Percentiles rank a stretch among this genome's conserved stretches.
Evolutionary conservation across 2,797 vertebrate species (phyloP).

Genomic region (Salarias fasciatus): DNA sequence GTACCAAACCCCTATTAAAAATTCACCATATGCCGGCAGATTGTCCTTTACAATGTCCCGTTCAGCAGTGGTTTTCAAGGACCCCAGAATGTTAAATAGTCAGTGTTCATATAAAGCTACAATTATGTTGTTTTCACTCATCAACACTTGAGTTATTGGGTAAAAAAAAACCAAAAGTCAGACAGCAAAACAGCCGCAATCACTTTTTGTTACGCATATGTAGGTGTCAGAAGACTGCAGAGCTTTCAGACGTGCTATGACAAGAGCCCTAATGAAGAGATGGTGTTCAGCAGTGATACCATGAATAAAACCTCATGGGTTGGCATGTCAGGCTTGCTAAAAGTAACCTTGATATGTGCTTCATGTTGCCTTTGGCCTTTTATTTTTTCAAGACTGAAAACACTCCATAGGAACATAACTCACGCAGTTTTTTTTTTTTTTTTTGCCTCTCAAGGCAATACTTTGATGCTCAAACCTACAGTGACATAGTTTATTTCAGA

Average conservation of each 20-base stretch:
- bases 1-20: slow-evolving; percentile 17
- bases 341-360: slow-evolving; percentile 7
- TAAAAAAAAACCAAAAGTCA: background rate
- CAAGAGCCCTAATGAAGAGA: background rate
- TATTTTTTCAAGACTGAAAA: slow-evolving; percentile 3
- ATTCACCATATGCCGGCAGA: slow-evolving; percentile 4
- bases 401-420: background rate
- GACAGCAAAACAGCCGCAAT: too few relatives aligned
- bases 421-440: too few relatives aligned
- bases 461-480: background rate
- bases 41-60: slow-evolving; percentile 22
- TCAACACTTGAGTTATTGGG: background rate
- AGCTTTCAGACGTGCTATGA: background rate
- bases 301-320: background rate
- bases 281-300: background rate
- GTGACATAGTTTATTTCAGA: background rate
- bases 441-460: background rate
- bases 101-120: background rate
- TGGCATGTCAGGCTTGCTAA: slow-evolving; percentile 6
- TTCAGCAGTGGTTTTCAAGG: slow-evolving; percentile 12
- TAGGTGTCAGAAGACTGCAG: background rate
- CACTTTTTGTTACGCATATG: background rate
- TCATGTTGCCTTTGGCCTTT: background rate
- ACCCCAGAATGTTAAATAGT: background rate
- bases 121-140: slow-evolving; percentile 6